Evolutionary conservation across 2,797 vertebrate species (phyloP).

Genomic region (Rhinichthys osculus): DNA sequence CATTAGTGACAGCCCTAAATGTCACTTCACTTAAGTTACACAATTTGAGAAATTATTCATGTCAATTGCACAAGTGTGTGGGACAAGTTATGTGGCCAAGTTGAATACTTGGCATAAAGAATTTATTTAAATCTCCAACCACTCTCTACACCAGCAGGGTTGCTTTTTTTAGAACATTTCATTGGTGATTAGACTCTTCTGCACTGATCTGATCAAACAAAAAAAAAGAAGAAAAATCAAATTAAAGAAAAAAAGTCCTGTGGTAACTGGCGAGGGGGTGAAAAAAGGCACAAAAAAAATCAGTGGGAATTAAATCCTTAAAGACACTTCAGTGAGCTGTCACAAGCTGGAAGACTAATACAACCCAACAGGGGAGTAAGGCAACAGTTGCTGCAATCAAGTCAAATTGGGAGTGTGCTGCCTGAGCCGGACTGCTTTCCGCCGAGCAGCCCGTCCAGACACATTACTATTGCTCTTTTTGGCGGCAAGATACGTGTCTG

Average conservation of each 20-base stretch:
- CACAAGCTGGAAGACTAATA: slow-evolving; percentile 57
- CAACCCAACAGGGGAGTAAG: slow-evolving; percentile 62
- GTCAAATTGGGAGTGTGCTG: slow-evolving; percentile 54
- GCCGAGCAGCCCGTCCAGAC: slow-evolving; percentile 61
- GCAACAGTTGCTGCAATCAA: slow-evolving; percentile 67
- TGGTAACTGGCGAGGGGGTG: not conserved
- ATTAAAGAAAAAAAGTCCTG: slow-evolving; percentile 13
- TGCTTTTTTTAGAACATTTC: slow-evolving; percentile 2
- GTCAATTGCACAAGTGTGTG: too few relatives aligned
- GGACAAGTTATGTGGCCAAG: not conserved
- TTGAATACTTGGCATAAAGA: not conserved
- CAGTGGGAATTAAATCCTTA: slow-evolving; percentile 52
- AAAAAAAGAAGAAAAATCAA: not conserved
- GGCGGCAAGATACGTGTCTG: slow-evolving; percentile 48
- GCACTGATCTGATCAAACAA: not conserved
- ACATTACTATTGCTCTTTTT: slow-evolving; percentile 59
- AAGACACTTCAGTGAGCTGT: slow-evolving; percentile 59
- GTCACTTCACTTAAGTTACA: not conserved
- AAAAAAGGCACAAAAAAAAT: slow-evolving; percentile 7
- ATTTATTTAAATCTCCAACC: slow-evolving; percentile 13
- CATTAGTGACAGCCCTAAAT: too few relatives aligned
- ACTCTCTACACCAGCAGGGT: not conserved
- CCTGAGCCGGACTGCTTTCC: slow-evolving; percentile 54
- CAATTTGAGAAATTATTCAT: not conserved
- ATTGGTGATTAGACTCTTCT: slow-evolving; percentile 21